phyloP scores from a whole-genome alignment of 53 echinoderm and acorn worm species.

The Echinometra lucunter region DNA sequence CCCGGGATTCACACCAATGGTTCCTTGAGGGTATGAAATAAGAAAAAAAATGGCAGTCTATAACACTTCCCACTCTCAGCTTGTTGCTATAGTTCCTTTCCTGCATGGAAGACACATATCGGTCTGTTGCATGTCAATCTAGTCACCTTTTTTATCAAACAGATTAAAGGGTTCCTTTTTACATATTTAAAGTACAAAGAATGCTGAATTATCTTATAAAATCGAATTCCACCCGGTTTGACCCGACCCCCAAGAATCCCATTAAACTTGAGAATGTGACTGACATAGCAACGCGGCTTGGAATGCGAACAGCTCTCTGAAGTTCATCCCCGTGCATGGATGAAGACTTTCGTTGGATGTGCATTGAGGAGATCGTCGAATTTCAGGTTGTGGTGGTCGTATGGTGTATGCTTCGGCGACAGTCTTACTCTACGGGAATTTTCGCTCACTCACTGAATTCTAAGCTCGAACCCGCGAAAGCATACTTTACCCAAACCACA shows the following conservation, averaged over 20 bases:
- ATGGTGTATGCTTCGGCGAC: too few relatives aligned
- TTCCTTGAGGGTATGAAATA: too few relatives aligned
- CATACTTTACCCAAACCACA: too few relatives aligned
- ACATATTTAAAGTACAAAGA: background rate
- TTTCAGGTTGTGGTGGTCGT: too few relatives aligned
- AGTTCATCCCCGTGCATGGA: background rate
- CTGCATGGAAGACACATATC: too few relatives aligned
- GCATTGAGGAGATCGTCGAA: too few relatives aligned
- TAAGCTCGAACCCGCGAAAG: too few relatives aligned
- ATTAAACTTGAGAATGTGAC: background rate
- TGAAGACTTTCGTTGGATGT: too few relatives aligned
- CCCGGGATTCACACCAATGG: too few relatives aligned
- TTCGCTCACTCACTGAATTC: too few relatives aligned
- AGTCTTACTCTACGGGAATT: too few relatives aligned
- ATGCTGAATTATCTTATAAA: background rate
- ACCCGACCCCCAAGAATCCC: background rate
- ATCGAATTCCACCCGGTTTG: background rate
- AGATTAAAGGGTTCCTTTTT: background rate
- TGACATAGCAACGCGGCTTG: background rate
- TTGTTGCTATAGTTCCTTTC: too few relatives aligned
- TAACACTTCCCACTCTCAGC: background rate
- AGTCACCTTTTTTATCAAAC: background rate
- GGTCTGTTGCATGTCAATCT: background rate
- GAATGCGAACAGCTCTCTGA: background rate
- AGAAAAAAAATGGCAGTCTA: background rate